Conservation (phyloP, 2,888 invertebrate species). For the Melikaiella ostensackeni region DNA sequence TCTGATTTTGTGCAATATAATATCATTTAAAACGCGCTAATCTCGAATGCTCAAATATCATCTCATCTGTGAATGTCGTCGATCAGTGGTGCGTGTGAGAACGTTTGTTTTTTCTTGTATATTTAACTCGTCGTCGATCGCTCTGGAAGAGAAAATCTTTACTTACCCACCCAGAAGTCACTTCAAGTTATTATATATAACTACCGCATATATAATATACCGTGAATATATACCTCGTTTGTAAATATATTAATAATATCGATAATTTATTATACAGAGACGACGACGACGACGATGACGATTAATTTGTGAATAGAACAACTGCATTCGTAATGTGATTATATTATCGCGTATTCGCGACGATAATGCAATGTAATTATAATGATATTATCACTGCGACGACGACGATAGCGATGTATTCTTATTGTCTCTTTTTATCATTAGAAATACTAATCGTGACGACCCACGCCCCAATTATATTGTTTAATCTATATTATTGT, state of each 20-base stretch:
- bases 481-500: conserved; percentile 45
- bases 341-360: conserved; percentile 55
- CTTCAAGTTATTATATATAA: conserved; percentile 62
- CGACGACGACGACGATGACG: conserved; percentile 46
- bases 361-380: conserved; percentile 59
- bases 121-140: conserved; percentile 38
- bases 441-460: conserved; percentile 49
- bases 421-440: conserved; percentile 42
- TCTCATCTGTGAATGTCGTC: conserved; percentile 19
- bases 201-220: conserved; percentile 51
- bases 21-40: background rate
- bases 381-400: conserved; percentile 54
- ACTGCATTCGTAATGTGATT: conserved; percentile 62
- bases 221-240: conserved; percentile 69
- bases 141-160: conserved; percentile 28
- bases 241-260: conserved; percentile 70
- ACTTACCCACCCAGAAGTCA: conserved; percentile 51
- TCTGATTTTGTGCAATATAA: conserved; percentile 28
- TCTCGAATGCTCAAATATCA: conserved; percentile 12
- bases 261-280: conserved; percentile 58
- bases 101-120: conserved; percentile 25
- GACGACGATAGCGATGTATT: conserved; percentile 43
- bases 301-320: conserved; percentile 64
- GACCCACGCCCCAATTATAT: conserved; percentile 13
- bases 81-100: conserved; percentile 12